Evolutionary conservation across 2,797 vertebrate genomes (phyloP), one percentile per base, ranked within the genome.

Genomic region (Poliocrania exsul): DNA sequence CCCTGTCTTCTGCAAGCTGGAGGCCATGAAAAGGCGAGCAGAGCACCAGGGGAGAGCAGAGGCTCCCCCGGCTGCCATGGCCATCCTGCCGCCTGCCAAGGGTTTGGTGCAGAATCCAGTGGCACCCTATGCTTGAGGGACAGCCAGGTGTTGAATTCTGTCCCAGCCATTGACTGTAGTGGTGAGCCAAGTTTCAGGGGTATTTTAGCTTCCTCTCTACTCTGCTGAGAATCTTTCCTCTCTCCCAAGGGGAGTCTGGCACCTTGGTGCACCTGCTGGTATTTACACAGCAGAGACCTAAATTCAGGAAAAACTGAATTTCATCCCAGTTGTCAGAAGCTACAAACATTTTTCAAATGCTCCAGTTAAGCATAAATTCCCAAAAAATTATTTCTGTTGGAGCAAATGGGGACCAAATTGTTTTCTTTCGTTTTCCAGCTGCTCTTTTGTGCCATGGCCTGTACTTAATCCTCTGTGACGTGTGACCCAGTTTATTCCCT

Each of bases 131-230:
- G 0, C 24, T 35, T 35, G 10, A 73, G 19, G 13, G 16, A 9
- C 12, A 57, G 12, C 2, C 20, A 61, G 54, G 6, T 11, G 28
- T 4, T 53, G 1, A 62, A 58, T 31, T 28, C 19, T 1, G 1
- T 0, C n/a, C 7, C 21, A 54, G 23, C 5, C 5, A 0, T 4
- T 58, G 51, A 23, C 20, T n/a, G 13, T 6, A 54, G 38, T 1
- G 1, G 3, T 37, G 23, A 3, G 46, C 12, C 2, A 0, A 1
- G 3, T 28, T 23, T n/a, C 2, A 1, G 1, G 8, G 19, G 1
- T 26, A 8, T 56, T 79, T 69, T 38, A 38, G 5, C 10, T 69
- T 47, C n/a, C 26, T 2, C 2, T 35, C 16, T 21, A 15, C 33
- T 10, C 56, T 40, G 16, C 4, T 61, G 64, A 66, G 13, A 40